Percentiles rank a stretch among this genome's conserved stretches.
These are phyloP conservation scores for Periophthalmodon schlosseri DNA, from an alignment of 2,113 vertebrate genomes.

Conservation along the genomic window DNA sequence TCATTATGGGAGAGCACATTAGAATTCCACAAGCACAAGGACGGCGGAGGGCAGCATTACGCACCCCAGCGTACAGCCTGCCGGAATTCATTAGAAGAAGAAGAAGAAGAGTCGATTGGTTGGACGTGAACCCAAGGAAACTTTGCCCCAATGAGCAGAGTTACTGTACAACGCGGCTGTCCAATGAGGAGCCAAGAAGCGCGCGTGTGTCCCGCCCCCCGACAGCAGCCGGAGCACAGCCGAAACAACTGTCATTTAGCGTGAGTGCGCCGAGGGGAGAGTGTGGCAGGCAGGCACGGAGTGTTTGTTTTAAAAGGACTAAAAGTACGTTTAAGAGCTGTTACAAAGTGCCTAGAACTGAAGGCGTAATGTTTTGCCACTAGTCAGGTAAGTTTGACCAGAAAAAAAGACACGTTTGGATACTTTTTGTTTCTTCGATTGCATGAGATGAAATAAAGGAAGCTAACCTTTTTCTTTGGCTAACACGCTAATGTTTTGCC, in stretches of 20 bases:
- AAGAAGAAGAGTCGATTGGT: slow-evolving; percentile 44
- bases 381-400: slow-evolving; percentile 56
- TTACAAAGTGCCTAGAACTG: not conserved
- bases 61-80: too few relatives aligned
- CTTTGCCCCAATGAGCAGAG: slow-evolving; percentile 45
- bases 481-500: slow-evolving; percentile 67
- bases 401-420: slow-evolving; percentile 1
- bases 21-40: too few relatives aligned
- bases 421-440: slow-evolving; percentile 27
- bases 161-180: slow-evolving; percentile 20
- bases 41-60: too few relatives aligned
- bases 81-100: too few relatives aligned
- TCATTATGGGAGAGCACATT: too few relatives aligned
- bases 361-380: slow-evolving; percentile 31
- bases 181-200: slow-evolving; percentile 54
- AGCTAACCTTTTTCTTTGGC: slow-evolving; percentile 59
- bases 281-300: slow-evolving; percentile 16
- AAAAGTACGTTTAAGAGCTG: slow-evolving; percentile 53
- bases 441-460: slow-evolving; percentile 43
- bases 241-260: slow-evolving; percentile 71
- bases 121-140: slow-evolving; percentile 16
- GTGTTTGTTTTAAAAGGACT: slow-evolving; percentile 33
- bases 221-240: slow-evolving; percentile 53
- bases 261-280: slow-evolving; percentile 52
- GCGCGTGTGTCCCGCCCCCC: not conserved